Evolutionary conservation across 2,888 invertebrate species (phyloP).

Genomic region (Herminia tarsipennalis): DNA sequence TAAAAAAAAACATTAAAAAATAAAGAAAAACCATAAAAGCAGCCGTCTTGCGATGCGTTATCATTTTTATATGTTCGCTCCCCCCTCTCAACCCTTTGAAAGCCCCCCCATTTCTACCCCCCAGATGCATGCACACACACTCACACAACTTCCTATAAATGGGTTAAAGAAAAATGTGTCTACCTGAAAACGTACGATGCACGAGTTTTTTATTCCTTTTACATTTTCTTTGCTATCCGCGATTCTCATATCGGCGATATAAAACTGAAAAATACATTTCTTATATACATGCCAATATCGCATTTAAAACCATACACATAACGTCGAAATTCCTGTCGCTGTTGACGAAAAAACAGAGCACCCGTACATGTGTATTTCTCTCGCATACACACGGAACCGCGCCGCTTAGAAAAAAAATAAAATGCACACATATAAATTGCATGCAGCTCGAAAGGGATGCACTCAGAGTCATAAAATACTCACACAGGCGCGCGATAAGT

Average conservation of each 20-base stretch:
- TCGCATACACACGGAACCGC: conserved; percentile 67
- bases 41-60: conserved; percentile 86
- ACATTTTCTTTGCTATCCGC: conserved; percentile 85
- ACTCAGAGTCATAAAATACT: conserved; percentile 85
- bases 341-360: conserved; percentile 69
- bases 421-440: conserved; percentile 83
- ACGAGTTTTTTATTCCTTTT: conserved; percentile 80
- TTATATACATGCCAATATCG: conserved; percentile 50
- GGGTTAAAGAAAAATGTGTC: conserved; percentile 86
- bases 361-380: conserved; percentile 68
- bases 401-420: conserved; percentile 83
- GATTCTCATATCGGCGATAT: conserved; percentile 86
- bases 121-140: conserved; percentile 67
- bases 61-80: conserved; percentile 84
- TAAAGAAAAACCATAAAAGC: conserved; percentile 85
- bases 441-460: conserved; percentile 85
- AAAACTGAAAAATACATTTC: conserved; percentile 85
- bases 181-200: conserved; percentile 85
- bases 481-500: conserved; percentile 57
- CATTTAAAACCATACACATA: conserved; percentile 35
- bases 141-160: conserved; percentile 75
- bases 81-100: conserved; percentile 62
- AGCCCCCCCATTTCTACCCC: conserved; percentile 50
- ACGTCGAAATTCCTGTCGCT: conserved; percentile 44
- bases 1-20: conserved; percentile 83